phyloP scores from a whole-genome alignment of 2,888 invertebrate species.

The Acholoe squamosa region DNA sequence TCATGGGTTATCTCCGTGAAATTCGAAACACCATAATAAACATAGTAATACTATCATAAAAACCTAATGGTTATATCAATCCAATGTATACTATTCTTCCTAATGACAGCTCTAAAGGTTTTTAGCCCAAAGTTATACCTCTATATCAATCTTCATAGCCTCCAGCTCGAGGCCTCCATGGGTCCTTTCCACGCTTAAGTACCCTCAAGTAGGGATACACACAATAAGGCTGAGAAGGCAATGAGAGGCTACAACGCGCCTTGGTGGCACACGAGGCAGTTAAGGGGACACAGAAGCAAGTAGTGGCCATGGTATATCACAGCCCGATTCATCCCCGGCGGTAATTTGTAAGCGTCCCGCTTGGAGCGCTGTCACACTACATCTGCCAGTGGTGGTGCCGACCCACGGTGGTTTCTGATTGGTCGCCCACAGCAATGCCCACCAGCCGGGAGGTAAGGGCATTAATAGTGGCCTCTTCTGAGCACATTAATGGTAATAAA shows the following conservation, averaged over 20 bases:
- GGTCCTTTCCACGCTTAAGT: background rate
- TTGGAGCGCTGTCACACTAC: background rate
- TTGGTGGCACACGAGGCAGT: background rate
- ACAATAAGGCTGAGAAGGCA: background rate
- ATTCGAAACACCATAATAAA: too few relatives aligned
- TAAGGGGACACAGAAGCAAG: background rate
- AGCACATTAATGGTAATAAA: conserved; percentile 1
- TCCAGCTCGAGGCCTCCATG: background rate
- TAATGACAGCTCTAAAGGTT: too few relatives aligned
- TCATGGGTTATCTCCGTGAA: too few relatives aligned
- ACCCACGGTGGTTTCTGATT: background rate
- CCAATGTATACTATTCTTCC: too few relatives aligned
- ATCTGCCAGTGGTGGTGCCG: background rate
- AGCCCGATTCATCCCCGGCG: background rate
- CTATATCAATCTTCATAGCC: too few relatives aligned
- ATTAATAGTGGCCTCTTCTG: background rate
- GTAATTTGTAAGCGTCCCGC: conserved; percentile 23
- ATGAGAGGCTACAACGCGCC: background rate
- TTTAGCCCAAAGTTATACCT: too few relatives aligned
- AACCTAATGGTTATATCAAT: too few relatives aligned
- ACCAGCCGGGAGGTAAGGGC: background rate
- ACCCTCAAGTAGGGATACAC: background rate
- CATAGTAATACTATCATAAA: too few relatives aligned
- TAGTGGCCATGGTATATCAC: background rate
- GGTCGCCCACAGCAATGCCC: background rate